phyloP scores from a whole-genome alignment of 2,797 vertebrate species.

The Pyrrhura leucotis region DNA sequence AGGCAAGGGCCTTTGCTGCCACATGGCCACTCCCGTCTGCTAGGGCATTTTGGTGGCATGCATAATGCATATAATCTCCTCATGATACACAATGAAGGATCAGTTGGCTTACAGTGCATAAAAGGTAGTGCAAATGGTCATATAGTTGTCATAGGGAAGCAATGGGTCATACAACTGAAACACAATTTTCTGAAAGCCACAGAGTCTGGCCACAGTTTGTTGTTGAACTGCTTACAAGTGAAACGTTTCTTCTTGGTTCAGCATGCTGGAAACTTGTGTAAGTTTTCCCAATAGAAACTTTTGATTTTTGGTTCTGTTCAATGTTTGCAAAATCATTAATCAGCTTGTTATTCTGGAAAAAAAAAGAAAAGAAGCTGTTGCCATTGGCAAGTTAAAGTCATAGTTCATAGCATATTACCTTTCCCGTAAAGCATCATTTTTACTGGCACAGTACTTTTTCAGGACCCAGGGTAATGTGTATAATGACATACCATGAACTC shows the following conservation, averaged over 20 bases:
- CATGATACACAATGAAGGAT: background rate
- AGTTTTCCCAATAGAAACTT: background rate
- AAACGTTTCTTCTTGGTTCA: background rate
- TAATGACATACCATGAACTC: background rate
- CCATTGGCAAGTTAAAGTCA: background rate
- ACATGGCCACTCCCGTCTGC: background rate
- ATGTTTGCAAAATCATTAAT: background rate
- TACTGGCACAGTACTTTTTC: background rate
- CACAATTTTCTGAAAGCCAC: background rate
- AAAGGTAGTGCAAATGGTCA: background rate
- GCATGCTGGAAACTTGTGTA: background rate
- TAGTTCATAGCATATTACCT: background rate
- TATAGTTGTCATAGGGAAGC: background rate
- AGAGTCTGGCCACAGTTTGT: background rate
- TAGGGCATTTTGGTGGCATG: background rate
- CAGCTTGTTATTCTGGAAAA: background rate
- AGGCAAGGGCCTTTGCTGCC: background rate
- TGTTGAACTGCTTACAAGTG: background rate
- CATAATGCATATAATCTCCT: background rate
- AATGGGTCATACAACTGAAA: background rate
- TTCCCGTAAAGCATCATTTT: background rate
- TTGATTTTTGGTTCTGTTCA: background rate
- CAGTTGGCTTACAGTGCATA: background rate
- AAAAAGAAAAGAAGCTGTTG: background rate
- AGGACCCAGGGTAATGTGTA: background rate